Percentiles rank a stretch among this genome's conserved stretches.
Evolutionary conservation across 2,113 vertebrate genomes (phyloP).

Genomic region (Erpornis zantholeuca): DNA sequence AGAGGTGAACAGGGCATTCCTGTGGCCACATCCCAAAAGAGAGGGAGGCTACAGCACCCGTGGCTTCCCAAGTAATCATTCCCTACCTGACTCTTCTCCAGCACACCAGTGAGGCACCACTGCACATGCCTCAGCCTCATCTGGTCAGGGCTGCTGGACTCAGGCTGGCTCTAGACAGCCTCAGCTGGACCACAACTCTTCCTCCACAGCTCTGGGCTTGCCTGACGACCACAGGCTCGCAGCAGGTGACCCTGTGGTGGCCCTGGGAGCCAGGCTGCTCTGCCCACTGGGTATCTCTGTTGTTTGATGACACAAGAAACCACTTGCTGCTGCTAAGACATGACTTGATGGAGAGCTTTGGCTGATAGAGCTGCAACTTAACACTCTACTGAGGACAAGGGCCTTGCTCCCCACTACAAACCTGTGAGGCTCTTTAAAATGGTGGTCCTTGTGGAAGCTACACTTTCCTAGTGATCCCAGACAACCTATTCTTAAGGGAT

Average conservation of each 20-base stretch:
- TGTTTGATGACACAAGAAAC: neutral
- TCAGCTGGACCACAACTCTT: neutral
- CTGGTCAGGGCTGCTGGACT: neutral
- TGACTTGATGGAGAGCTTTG: neutral
- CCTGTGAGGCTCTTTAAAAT: neutral
- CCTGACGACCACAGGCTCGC: neutral
- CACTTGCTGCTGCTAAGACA: neutral
- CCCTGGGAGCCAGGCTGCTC: neutral
- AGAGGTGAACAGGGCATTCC: neutral
- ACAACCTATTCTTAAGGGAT: neutral
- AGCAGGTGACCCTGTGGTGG: neutral
- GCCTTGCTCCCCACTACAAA: neutral
- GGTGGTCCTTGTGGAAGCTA: neutral
- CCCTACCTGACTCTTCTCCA: neutral
- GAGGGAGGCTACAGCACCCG: neutral
- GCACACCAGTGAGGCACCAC: neutral
- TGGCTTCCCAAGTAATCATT: neutral
- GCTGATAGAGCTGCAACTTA: neutral
- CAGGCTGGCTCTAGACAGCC: neutral
- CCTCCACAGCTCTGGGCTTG: neutral
- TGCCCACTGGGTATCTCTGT: neutral
- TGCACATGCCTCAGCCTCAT: neutral
- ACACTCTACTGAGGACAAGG: neutral
- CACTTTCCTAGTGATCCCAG: neutral
- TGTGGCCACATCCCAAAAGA: neutral